Conservation (phyloP, 2,888 invertebrate species). For the Invenusta paracnida region DNA sequence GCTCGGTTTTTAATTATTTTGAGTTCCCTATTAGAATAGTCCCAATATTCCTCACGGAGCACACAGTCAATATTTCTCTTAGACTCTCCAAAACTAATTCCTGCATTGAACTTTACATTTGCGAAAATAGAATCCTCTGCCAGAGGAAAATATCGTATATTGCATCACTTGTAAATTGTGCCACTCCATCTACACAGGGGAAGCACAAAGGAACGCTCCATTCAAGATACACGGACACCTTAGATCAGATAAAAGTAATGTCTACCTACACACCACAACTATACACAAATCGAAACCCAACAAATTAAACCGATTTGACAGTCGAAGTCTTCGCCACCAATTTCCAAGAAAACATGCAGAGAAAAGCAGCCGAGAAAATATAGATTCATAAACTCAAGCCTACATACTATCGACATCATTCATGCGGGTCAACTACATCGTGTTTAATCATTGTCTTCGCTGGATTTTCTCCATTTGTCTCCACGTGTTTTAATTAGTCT, state of each 20-base stretch:
- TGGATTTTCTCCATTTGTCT: background rate
- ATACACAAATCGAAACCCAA: background rate
- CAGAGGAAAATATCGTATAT: background rate
- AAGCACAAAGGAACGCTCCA: background rate
- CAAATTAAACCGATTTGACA: background rate
- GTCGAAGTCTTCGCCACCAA: background rate
- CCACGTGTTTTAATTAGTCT: background rate
- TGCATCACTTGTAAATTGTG: background rate
- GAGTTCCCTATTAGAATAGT: background rate
- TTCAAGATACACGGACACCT: background rate
- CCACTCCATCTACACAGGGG: background rate
- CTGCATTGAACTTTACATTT: background rate
- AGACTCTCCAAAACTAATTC: background rate
- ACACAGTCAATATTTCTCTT: background rate
- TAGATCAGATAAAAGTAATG: background rate
- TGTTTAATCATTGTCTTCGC: background rate
- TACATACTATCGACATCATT: background rate
- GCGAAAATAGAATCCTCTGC: background rate
- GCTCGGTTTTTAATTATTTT: background rate
- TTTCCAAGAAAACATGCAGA: background rate
- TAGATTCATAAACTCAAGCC: background rate
- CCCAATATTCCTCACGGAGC: background rate
- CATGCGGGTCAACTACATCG: background rate
- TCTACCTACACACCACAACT: background rate
- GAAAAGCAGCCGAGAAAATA: background rate